Evolutionary conservation across 2,113 vertebrate species (phyloP).

Genomic region (Glaucomys volans): DNA sequence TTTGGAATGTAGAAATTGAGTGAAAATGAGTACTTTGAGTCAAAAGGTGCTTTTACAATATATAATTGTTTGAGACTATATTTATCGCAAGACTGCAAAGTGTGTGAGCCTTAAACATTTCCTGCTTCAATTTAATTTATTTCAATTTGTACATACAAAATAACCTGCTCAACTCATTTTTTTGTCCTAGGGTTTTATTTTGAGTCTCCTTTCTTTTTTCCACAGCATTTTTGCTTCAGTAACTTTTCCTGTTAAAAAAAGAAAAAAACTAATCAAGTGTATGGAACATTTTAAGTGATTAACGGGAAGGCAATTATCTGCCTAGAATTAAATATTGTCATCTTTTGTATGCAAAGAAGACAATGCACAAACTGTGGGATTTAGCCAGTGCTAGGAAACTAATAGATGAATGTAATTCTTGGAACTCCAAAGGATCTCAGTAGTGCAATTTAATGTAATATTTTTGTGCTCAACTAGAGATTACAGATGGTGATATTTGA

Average conservation of each 20-base stretch:
- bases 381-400: background rate
- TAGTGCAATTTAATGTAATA: slow-evolving; percentile 22
- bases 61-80: background rate
- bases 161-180: background rate
- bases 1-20: background rate
- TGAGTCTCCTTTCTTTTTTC: background rate
- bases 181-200: slow-evolving; percentile 3
- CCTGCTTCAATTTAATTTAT: background rate
- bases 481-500: background rate
- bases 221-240: background rate
- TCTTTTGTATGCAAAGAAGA: slow-evolving; percentile 14
- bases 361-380: background rate
- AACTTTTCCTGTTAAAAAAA: background rate
- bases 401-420: background rate
- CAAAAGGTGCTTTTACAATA: background rate
- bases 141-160: background rate
- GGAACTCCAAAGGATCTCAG: background rate
- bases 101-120: background rate
- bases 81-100: background rate
- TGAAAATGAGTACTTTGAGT: background rate
- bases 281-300: slow-evolving; percentile 14
- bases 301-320: background rate
- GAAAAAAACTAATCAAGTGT: background rate
- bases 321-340: background rate
- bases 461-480: background rate